Conservation (phyloP, 2,888 invertebrate genomes). For the Troglohyphantes excavatus region DNA sequence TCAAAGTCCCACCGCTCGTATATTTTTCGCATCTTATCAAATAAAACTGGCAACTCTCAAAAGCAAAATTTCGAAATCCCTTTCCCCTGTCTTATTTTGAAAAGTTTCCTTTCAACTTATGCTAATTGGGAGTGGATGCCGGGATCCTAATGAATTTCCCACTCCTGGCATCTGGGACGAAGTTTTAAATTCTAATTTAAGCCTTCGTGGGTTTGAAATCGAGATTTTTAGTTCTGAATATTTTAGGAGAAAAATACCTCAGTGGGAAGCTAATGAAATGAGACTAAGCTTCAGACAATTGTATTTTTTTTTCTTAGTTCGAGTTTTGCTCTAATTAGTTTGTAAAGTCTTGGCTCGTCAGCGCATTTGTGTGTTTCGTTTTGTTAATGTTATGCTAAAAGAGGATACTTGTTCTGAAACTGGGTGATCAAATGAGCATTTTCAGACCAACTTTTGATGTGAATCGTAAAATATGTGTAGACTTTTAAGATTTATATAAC, state of each 20-base stretch:
- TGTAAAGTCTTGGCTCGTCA: background rate
- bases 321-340: conserved; percentile 12
- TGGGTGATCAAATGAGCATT: too few relatives aligned
- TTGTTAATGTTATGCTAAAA: background rate
- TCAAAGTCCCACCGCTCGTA: background rate
- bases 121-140: conserved; percentile 45
- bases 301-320: background rate
- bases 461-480: too few relatives aligned
- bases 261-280: background rate
- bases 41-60: background rate
- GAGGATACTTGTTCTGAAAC: background rate
- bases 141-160: conserved; percentile 49
- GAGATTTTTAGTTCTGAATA: conserved; percentile 1
- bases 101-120: conserved; percentile 36
- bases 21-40: background rate
- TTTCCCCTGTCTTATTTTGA: background rate
- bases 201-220: background rate
- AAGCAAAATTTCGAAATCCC: background rate
- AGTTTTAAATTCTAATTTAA: conserved; percentile 61
- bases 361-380: background rate
- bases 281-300: conserved; percentile 12
- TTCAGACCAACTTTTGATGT: too few relatives aligned
- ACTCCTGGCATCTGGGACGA: background rate
- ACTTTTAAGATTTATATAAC: too few relatives aligned
- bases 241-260: conserved; percentile 3